Percentiles rank a stretch among this genome's conserved stretches.
Evolutionary conservation across 2,113 vertebrate species (phyloP).

Genomic region (rat (Rattus norvegicus)): GRCr8 NC_086031.1:46543501-46544000

Average conservation of each 20-base stretch:
- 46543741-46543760: neutral
- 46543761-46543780: neutral
- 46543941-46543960: neutral
- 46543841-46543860: neutral
- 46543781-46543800: neutral
- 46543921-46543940: neutral
- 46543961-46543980: conserved; percentile 50
- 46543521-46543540: neutral
- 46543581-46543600: conserved; percentile 28
- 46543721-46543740: neutral
- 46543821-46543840: neutral
- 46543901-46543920: neutral
- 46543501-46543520: neutral
- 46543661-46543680: neutral
- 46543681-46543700: neutral
- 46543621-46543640: neutral
- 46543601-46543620: conserved; percentile 44
- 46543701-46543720: neutral
- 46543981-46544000: conserved; percentile 43
- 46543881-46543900: neutral
- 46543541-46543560: neutral
- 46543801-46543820: neutral
- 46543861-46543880: neutral
- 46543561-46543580: neutral
- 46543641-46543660: neutral